Base-by-base conservation (phyloP, 2,888 invertebrate species). In the Icerya purchasi region DNA sequence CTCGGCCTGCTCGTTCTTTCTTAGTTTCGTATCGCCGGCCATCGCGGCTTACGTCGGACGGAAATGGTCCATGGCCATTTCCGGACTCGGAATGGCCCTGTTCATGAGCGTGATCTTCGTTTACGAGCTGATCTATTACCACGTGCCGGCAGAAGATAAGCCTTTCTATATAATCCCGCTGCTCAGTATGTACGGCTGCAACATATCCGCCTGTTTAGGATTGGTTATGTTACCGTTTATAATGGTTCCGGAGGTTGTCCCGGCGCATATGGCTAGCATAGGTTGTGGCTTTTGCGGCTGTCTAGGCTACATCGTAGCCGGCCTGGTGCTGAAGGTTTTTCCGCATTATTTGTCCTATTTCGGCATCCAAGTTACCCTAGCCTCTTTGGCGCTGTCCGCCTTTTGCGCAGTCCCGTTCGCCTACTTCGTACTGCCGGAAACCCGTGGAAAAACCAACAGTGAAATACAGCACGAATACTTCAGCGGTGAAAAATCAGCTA, bases 401-500 rank as follows among this genome's bases (percentile, higher is more conserved):
- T 2, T 59, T 14, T 2, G 20, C n/a, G 50, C 24, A 8, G 59
- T 36, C 3, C 18, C 59, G 0, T 62, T 20, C 20, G 61, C 59
- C n/a, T 51, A 24, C 1, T 60, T 62, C 19, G 24, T 62, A 49
- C 20, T 62, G 25, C 62, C 62, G 10, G 62, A 62, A 60, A 62
- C 62, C 1, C 59, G 58, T 56, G 62, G 62, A 53, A 62, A 60
- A 50, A 55, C 62, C 2, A 50, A 61, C 3, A 25, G 57, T 10
- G 61, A 62, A 21, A 59, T 62, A n/a, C 60, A 61, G 25, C 14
- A 3, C 5, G 52, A 53, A 3, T 36, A 36, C 14, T 36, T 36
- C 36, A 36, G 14, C 36, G n/a, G n/a, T n/a, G n/a, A n/a, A n/a
- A n/a, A n/a, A n/a, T n/a, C n/a, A n/a, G n/a, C n/a, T n/a, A n/a